Evolutionary conservation across 2,797 vertebrate genomes (phyloP).

Genomic region (Hoplostethus mediterraneus): DNA sequence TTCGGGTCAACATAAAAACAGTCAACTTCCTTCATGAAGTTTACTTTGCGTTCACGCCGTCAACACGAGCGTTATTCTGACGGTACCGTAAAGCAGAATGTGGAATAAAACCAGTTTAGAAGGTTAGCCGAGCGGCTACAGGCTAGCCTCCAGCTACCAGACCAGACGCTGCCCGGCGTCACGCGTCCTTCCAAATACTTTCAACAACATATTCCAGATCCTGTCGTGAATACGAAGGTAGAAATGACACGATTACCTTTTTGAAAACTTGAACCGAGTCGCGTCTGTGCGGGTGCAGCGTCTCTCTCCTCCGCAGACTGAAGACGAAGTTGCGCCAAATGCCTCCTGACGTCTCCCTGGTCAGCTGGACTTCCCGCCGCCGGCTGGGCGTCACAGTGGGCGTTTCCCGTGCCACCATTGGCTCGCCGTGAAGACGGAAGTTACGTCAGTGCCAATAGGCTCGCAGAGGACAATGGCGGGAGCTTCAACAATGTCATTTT

Average conservation of each 20-base stretch:
- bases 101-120: neutral
- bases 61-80: fast-evolving
- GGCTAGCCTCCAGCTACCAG: neutral
- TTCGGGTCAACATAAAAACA: too few species aligned
- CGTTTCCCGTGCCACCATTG: constrained; percentile 54
- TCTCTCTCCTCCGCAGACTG: neutral
- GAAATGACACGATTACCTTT: neutral
- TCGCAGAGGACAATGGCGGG: constrained; percentile 53
- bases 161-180: neutral
- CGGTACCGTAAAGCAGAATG: fast-evolving
- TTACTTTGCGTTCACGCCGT: too few species aligned
- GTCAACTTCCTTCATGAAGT: too few species aligned
- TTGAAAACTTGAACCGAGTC: fast-evolving
- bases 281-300: fast-evolving
- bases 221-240: fast-evolving
- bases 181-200: neutral
- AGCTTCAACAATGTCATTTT: constrained; percentile 54
- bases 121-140: too few species aligned
- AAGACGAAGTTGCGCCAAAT: constrained; percentile 54
- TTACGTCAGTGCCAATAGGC: neutral
- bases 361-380: constrained; percentile 51
- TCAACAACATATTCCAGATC: fast-evolving
- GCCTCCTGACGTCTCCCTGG: neutral
- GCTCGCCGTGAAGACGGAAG: constrained; percentile 1
- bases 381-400: constrained; percentile 35